Conservation (phyloP, 1,140 invertebrate genomes). For the Plectrocnemia conspersa region DNA sequence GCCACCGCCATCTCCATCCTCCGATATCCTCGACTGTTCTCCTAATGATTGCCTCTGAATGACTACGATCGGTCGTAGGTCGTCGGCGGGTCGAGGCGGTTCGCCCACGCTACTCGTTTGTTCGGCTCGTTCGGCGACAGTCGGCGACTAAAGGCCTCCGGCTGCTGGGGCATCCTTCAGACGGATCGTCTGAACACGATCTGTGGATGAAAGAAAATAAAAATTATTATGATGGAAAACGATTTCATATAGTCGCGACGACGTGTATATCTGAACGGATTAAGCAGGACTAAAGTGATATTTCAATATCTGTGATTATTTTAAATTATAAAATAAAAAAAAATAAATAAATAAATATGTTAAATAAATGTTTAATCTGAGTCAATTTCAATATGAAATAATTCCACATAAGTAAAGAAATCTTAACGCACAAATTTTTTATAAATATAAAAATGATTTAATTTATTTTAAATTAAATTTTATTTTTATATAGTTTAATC, state of each 20-base stretch:
- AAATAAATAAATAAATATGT: too few species aligned
- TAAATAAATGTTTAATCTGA: too few species aligned
- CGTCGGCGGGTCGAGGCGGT: background rate
- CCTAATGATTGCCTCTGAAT: background rate
- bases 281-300: too few species aligned
- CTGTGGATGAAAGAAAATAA: conserved; percentile 12
- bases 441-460: too few species aligned
- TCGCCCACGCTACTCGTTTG: conserved; percentile 6
- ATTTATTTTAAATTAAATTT: too few species aligned
- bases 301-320: too few species aligned
- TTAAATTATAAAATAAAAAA: too few species aligned
- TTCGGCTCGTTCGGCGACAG: background rate
- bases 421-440: too few species aligned
- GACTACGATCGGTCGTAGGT: conserved; percentile 1
- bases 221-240: background rate
- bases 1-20: conserved; percentile 16
- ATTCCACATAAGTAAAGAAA: too few species aligned
- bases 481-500: too few species aligned
- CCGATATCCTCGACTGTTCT: background rate
- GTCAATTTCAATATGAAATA: too few species aligned
- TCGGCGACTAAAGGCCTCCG: conserved; percentile 1
- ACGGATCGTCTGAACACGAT: conserved; percentile 8
- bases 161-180: conserved; percentile 15
- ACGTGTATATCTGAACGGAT: background rate
- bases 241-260: background rate